Conservation (phyloP, 2,797 vertebrate genomes). For the Spatula versicolor region DNA sequence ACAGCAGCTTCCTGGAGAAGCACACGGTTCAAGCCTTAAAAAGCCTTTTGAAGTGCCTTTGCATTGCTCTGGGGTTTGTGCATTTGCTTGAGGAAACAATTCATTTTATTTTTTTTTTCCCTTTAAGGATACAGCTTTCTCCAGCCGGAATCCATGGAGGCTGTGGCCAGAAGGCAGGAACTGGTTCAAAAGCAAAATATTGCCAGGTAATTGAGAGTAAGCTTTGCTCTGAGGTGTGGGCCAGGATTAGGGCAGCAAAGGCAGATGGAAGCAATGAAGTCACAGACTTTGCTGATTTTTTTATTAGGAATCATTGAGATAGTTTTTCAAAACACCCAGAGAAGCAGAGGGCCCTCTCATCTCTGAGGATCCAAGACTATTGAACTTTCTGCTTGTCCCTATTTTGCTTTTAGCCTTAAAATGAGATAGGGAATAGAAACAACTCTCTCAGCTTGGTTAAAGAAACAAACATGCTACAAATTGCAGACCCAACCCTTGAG, state of each 20-base stretch:
- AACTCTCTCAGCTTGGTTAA: background rate
- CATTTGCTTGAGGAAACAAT: background rate
- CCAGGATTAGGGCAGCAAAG: background rate
- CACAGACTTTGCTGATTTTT: background rate
- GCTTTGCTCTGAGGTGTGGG: background rate
- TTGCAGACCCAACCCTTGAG: background rate
- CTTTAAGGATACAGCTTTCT: constrained; percentile 88
- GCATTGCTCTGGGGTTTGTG: background rate
- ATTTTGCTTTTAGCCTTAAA: background rate
- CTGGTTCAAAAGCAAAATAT: constrained; percentile 93
- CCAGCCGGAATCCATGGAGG: constrained; percentile 91
- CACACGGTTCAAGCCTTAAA: background rate
- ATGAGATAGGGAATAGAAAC: background rate
- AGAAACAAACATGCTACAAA: background rate
- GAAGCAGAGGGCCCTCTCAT: background rate
- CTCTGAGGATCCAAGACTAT: background rate
- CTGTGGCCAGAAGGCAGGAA: constrained; percentile 91
- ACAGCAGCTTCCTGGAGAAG: background rate
- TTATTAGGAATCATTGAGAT: background rate
- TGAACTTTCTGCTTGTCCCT: background rate
- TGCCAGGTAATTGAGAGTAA: constrained; percentile 84
- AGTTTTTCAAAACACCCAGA: background rate
- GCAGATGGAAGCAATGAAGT: background rate
- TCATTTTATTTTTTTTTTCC: background rate
- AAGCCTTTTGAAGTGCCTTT: background rate